Evolutionary conservation across 2,888 invertebrate species (phyloP).

Genomic region (Aleiodes testaceus): DNA sequence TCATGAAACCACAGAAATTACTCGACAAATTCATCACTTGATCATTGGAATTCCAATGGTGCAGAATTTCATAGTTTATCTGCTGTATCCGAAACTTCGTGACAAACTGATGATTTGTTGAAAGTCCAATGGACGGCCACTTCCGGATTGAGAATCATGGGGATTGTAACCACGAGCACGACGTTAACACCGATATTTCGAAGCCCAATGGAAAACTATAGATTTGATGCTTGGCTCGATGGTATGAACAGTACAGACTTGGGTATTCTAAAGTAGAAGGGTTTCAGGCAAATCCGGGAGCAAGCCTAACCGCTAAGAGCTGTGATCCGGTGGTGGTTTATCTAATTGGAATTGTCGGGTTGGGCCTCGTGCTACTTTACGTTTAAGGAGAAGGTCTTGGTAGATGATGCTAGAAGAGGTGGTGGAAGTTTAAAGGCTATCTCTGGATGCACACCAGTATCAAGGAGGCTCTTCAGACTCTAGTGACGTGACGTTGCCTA

Average conservation of each 20-base stretch:
- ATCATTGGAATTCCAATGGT: slow-evolving; percentile 44
- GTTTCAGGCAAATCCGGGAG: slow-evolving; percentile 49
- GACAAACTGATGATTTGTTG: slow-evolving; percentile 49
- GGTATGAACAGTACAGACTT: slow-evolving; percentile 19
- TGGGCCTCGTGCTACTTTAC: slow-evolving; percentile 40
- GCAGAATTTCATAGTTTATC: slow-evolving; percentile 45
- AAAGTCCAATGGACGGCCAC: slow-evolving; percentile 38
- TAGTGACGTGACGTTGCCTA: slow-evolving; percentile 71
- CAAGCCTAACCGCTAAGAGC: slow-evolving; percentile 66
- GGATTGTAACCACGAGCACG: slow-evolving; percentile 42
- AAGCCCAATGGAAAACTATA: slow-evolving; percentile 35
- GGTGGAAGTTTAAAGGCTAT: slow-evolving; percentile 67
- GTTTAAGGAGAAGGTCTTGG: slow-evolving; percentile 46
- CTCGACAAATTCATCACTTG: too few species aligned
- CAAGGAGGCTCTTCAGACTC: slow-evolving; percentile 70
- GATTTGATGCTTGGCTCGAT: slow-evolving; percentile 9
- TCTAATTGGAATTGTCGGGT: slow-evolving; percentile 71
- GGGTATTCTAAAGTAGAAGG: slow-evolving; percentile 22
- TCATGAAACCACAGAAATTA: slow-evolving; percentile 63
- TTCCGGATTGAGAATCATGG: slow-evolving; percentile 40
- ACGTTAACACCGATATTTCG: slow-evolving; percentile 49
- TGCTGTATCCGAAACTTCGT: slow-evolving; percentile 45
- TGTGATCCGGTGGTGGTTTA: slow-evolving; percentile 69
- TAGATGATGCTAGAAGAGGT: slow-evolving; percentile 43
- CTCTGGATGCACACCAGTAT: slow-evolving; percentile 66